Base-by-base conservation (phyloP, 1,140 invertebrate genomes). In the Papilio polyxenes region DNA sequence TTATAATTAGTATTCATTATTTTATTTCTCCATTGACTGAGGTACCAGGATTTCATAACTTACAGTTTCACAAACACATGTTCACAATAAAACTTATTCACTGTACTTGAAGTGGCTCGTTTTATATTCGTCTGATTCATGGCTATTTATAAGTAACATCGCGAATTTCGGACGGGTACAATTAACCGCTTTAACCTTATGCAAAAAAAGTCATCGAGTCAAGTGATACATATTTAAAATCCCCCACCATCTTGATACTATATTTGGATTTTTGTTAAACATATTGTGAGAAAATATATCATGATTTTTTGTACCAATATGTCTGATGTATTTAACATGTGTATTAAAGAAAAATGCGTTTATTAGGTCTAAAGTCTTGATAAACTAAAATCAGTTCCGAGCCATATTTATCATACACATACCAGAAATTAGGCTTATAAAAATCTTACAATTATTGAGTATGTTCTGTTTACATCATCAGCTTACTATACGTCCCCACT, bases 131-230 rank as follows among this genome's bases (percentile, higher is more conserved):
- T 31, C 65, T 72, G 65, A 72, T 37, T 72, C 65, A 72, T 31
- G 3, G 65, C 65, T 72, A 72, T 72, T 72, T 72, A 72, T 72
- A 72, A 72, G 65, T 72, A 31, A 11, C 62, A 37, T 37, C 37
- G 65, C 65, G 65, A 72, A 72, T 72, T 62, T 72, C 31, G 65
- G 65, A 40, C 65, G 31, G 13, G 8, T 31, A 37, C 65, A 72
- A 72, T 72, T 72, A 72, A 72, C 65, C 65, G 65, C 31, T 72
- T 72, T 72, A 72, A 72, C 65, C 65, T 72, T 72, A 31, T 72
- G 31, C 31, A 72, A 72, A 72, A 69, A 72, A 72, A 40, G 10
- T 31, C n/a, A 62, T 6, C n/a, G 23, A 65, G 65, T 72, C 65
- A 72, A 72, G 65, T 72, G 65, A 72, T 72, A 72, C 65, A 72